Conservation (phyloP, 2,797 vertebrate genomes). For the Petrocephalus sullivani region DNA sequence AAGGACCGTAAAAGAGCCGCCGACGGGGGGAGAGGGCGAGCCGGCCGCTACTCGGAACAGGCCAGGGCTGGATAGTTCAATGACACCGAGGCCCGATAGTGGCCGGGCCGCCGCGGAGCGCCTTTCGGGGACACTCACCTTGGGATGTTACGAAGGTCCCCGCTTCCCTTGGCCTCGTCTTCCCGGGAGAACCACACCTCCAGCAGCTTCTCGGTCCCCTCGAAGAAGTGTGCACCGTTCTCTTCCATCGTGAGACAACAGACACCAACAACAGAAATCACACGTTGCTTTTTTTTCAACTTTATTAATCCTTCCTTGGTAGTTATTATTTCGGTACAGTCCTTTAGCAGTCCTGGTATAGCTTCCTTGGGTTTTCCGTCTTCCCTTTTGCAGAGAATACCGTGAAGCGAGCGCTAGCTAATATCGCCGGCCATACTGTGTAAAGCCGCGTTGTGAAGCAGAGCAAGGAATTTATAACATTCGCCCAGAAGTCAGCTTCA, state of each 20-base stretch:
- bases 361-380: constrained; percentile 81
- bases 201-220: constrained; percentile 96
- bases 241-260: constrained; percentile 94
- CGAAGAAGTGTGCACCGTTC: constrained; percentile 97
- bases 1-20: not conserved
- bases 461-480: constrained; percentile 57
- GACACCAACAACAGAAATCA: constrained; percentile 82
- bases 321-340: constrained; percentile 61
- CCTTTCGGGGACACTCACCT: constrained; percentile 62
- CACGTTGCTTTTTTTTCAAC: constrained; percentile 55
- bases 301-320: constrained; percentile 54
- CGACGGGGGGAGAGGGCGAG: not conserved
- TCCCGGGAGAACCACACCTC: constrained; percentile 96
- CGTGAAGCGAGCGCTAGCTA: constrained; percentile 97
- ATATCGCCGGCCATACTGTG: constrained; percentile 99
- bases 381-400: constrained; percentile 96
- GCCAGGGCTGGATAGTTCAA: not conserved
- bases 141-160: constrained; percentile 92
- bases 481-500: constrained; percentile 25
- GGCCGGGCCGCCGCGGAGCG: too few relatives aligned
- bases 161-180: constrained; percentile 85
- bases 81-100: not conserved
- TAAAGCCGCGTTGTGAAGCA: constrained; percentile 60
- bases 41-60: not conserved
- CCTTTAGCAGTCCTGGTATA: constrained; percentile 78